Evolutionary conservation across 2,888 invertebrate species (phyloP), one percentile per base, ranked within the genome.

Genomic region (Augiades crinisus): DNA sequence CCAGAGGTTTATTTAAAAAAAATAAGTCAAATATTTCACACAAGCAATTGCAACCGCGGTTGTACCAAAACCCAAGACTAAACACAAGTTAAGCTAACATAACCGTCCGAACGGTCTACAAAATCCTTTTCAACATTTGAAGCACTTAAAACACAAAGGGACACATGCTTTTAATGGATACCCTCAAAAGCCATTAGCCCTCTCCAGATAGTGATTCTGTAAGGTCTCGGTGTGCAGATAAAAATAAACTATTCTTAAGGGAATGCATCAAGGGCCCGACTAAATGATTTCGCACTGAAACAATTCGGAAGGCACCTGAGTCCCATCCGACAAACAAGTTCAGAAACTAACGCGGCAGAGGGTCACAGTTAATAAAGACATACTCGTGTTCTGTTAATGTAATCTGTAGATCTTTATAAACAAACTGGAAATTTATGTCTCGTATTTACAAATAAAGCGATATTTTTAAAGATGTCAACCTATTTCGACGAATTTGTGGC

Each of bases 241-340:
- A 63, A 61, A 61, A 60, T 60, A 62, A 60, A 64, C 60, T 57
- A 64, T 72, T 67, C 72, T 68, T 68, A 54, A 63, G 76, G 77
- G 77, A 65, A 62, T 67, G 63, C 64, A 64, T 67, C 60, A 60
- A 60, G 64, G 61, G 61, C 53, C 54, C 62, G 54, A 70, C 75
- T 76, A 75, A 81, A 79, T 75, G 78, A 72, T 72, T 67, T 62
- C 65, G 60, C 64, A 62, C 63, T 57, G 67, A 76, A 70, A 68
- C 76, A 74, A 75, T 77, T 67, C 65, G 61, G 59, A 55, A 57
- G 58, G 68, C 82, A 83, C 81, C 81, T 82, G 82, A 55, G 78
- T 54, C 73, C 65, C 57, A 56, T n/a, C 22, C 41, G 58, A 40
- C 53, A 56, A 59, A 57, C 49, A 47, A 55, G 34, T 55, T 54